These are phyloP conservation scores for Hoplostethus atlanticus DNA, from an alignment of 2,797 vertebrate species.

Conservation along the genomic window DNA sequence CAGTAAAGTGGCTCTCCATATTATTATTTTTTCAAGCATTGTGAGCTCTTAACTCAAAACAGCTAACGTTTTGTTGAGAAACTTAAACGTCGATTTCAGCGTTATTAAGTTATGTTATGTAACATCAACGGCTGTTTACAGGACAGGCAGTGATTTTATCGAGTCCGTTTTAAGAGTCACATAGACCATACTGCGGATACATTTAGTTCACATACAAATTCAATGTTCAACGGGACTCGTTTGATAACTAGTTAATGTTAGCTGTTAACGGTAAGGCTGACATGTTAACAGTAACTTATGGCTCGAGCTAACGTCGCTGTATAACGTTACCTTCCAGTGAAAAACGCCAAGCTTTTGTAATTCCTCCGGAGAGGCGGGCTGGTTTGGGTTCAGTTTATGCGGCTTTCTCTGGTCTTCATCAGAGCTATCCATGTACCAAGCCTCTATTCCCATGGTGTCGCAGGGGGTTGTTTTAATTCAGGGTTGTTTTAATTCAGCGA, in stretches of 20 bases:
- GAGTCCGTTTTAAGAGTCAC: too few relatives aligned
- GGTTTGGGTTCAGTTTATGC: slow-evolving; percentile 79
- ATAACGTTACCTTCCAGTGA: slow-evolving; percentile 83
- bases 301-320: neutral
- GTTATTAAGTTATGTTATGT: too few relatives aligned
- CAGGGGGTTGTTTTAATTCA: too few relatives aligned
- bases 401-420: slow-evolving; percentile 81
- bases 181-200: neutral
- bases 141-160: too few relatives aligned
- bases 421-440: slow-evolving; percentile 88
- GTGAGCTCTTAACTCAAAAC: too few relatives aligned
- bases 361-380: slow-evolving; percentile 71
- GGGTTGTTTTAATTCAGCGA: too few relatives aligned
- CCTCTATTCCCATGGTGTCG: slow-evolving; percentile 73
- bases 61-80: too few relatives aligned
- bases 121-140: too few relatives aligned
- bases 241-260: neutral
- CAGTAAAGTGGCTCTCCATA: too few relatives aligned
- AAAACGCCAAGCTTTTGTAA: slow-evolving; percentile 83
- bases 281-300: neutral
- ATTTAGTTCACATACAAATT: neutral
- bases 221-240: too few relatives aligned
- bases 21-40: too few relatives aligned
- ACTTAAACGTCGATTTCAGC: too few relatives aligned
- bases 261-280: neutral